Conservation (phyloP, 2,797 vertebrate genomes). For the Limnodromus scolopaceus region DNA sequence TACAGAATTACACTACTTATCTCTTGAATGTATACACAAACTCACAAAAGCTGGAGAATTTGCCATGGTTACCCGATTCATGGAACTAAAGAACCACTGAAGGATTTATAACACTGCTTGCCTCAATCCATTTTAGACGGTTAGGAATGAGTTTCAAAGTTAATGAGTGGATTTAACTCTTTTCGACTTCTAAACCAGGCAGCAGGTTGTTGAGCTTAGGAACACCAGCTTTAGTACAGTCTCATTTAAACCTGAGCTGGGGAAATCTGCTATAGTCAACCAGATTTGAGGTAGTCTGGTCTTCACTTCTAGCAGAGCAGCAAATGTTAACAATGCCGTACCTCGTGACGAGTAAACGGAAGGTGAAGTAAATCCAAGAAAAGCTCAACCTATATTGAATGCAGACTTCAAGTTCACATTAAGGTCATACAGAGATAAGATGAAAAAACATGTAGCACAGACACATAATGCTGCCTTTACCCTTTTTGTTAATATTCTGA, state of each 20-base stretch:
- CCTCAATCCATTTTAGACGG: neutral
- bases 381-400: neutral
- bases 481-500: constrained; percentile 28
- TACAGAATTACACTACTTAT: neutral
- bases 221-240: neutral
- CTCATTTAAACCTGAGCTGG: neutral
- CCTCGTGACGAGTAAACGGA: neutral
- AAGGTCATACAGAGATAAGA: constrained; percentile 18
- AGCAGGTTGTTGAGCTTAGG: neutral
- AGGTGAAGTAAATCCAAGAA: neutral
- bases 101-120: neutral
- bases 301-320: neutral
- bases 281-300: neutral
- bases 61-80: neutral
- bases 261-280: neutral
- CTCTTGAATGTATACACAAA: neutral
- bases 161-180: neutral
- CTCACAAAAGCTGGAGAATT: neutral
- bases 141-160: neutral
- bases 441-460: neutral
- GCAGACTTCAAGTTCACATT: constrained; percentile 2
- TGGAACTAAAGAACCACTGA: neutral
- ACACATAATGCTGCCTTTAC: neutral
- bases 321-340: neutral
- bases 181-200: neutral